Conservation (phyloP, 1,140 invertebrate species). For the Paraescarpia echinospica region DNA sequence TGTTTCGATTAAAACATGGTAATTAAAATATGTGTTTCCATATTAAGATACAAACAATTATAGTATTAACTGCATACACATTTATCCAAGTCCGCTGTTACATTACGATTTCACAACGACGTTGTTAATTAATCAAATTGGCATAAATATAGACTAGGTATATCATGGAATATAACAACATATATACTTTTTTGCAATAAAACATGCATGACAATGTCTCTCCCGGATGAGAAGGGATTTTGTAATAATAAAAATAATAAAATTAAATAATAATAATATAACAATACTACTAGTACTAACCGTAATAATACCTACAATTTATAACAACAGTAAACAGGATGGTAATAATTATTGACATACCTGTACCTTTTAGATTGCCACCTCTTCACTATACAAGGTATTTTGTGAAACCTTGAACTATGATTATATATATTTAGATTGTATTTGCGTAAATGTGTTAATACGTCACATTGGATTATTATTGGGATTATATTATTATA, state of each 20-base stretch:
- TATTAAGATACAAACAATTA: neutral
- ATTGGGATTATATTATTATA: neutral
- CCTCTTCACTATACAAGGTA: neutral
- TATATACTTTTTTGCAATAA: no score
- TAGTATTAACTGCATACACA: neutral
- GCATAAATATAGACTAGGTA: no score
- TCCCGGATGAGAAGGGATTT: no score
- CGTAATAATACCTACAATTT: neutral
- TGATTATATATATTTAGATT: neutral
- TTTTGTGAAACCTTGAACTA: neutral
- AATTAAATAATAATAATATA: no score
- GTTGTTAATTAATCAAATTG: neutral
- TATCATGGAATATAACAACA: no score
- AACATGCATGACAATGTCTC: no score
- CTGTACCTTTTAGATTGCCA: neutral
- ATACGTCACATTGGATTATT: neutral
- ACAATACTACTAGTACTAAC: no score
- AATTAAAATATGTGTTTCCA: neutral
- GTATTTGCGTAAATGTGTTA: neutral
- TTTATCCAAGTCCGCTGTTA: neutral
- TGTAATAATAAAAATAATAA: no score
- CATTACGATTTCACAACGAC: neutral
- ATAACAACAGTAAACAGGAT: neutral
- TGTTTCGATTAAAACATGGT: neutral
- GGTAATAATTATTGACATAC: neutral